Conservation (phyloP, 2,113 vertebrate genomes). For the Notothenia rossii region DNA sequence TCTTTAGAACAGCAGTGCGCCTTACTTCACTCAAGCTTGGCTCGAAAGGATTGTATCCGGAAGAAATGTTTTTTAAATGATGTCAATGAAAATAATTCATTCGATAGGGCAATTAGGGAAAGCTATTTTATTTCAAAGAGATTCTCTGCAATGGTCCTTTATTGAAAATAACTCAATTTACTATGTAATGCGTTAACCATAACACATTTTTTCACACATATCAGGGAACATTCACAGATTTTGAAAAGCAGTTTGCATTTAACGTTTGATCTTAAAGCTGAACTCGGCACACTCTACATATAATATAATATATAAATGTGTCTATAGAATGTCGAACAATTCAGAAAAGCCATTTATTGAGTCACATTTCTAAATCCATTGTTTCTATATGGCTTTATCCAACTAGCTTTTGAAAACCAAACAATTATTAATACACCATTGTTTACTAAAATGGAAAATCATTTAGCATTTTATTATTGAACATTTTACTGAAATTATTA, state of each 20-base stretch:
- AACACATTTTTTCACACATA: constrained; percentile 28
- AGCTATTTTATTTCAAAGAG: constrained; percentile 65
- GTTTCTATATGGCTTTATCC: not conserved
- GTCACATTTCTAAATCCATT: not conserved
- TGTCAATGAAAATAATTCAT: constrained; percentile 62
- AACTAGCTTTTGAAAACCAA: not conserved
- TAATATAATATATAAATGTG: not conserved
- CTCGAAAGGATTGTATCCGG: constrained; percentile 52
- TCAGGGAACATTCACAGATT: constrained; percentile 22
- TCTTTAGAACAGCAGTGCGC: constrained; percentile 74
- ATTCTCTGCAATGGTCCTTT: constrained; percentile 31
- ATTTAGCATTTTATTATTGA: not conserved
- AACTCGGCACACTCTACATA: not conserved
- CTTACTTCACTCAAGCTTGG: constrained; percentile 62
- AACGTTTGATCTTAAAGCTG: not conserved
- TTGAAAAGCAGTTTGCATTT: not conserved
- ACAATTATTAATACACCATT: not conserved
- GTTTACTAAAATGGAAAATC: not conserved
- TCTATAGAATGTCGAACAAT: not conserved
- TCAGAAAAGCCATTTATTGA: not conserved
- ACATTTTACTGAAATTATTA: not conserved
- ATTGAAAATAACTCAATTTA: constrained; percentile 27
- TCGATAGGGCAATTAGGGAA: constrained; percentile 60
- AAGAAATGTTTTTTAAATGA: constrained; percentile 65
- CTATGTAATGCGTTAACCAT: constrained; percentile 25